Percentiles rank a stretch among this genome's conserved stretches.
phyloP scores from a whole-genome alignment of 2,113 vertebrate genomes.

The Saccopteryx bilineata region DNA sequence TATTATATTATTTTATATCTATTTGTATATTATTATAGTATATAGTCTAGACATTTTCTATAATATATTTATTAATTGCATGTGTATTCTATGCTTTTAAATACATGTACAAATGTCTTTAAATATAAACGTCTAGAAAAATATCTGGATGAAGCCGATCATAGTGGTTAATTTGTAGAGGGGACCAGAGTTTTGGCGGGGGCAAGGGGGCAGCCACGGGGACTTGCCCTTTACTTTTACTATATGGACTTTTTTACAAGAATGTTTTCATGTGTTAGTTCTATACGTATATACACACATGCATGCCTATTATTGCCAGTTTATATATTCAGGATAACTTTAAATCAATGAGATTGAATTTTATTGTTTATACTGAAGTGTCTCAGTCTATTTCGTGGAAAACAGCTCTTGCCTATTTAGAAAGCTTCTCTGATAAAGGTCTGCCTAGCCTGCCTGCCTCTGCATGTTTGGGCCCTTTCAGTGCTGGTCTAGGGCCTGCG shows the following conservation, averaged over 20 bases:
- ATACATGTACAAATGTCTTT: constrained; percentile 17
- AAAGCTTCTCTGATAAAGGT: constrained; percentile 20
- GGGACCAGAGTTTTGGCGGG: constrained; percentile 35
- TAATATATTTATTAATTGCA: neutral
- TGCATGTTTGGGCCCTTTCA: constrained; percentile 42
- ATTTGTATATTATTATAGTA: neutral
- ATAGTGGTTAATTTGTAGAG: constrained; percentile 5
- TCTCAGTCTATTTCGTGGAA: constrained; percentile 29
- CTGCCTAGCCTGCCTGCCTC: neutral
- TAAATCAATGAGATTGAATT: constrained; percentile 34
- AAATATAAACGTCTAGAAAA: constrained; percentile 18
- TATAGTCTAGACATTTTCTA: neutral
- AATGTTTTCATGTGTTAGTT: constrained; percentile 30
- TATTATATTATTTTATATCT: neutral
- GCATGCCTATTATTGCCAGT: neutral
- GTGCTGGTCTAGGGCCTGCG: neutral
- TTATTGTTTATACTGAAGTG: neutral
- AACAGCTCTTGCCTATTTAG: constrained; percentile 56
- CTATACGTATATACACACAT: neutral
- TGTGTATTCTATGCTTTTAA: neutral
- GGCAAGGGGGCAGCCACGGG: neutral
- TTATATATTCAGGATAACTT: constrained; percentile 31
- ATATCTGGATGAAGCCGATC: neutral
- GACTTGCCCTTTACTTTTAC: constrained; percentile 17
- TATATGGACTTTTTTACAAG: constrained; percentile 54